Evolutionary conservation across 2,888 invertebrate genomes (phyloP).

Genomic region (Escarpia spicata): DNA sequence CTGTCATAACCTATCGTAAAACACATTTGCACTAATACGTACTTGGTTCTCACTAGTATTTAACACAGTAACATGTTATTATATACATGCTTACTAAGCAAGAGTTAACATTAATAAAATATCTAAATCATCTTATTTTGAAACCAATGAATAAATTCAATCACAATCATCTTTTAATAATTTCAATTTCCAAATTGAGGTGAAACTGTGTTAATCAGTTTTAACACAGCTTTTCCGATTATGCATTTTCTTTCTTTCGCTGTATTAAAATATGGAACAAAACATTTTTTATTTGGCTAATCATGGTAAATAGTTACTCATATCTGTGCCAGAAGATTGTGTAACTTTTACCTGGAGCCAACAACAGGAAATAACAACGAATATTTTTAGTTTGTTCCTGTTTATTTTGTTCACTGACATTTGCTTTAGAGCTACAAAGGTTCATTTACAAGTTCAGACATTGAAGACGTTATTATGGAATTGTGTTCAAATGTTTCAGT

Average conservation of each 20-base stretch:
- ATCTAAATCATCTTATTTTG: neutral
- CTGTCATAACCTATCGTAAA: neutral
- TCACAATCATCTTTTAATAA: neutral
- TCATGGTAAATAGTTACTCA: neutral
- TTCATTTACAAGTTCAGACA: neutral
- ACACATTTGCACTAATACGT: constrained; percentile 19
- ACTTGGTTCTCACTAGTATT: neutral
- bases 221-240: neutral
- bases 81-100: too few relatives aligned
- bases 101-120: neutral
- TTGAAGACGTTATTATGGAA: neutral
- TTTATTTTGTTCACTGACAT: neutral
- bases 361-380: neutral
- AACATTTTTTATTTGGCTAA: neutral
- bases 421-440: neutral
- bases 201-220: neutral
- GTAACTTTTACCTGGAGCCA: neutral
- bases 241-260: neutral
- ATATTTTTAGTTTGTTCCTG: neutral
- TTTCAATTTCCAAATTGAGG: neutral
- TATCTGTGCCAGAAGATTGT: neutral
- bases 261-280: neutral
- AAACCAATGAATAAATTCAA: neutral
- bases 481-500: neutral
- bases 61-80: neutral